Evolutionary conservation across 2,113 vertebrate genomes (phyloP).

Genomic region (Ceratotherium simum): DNA sequence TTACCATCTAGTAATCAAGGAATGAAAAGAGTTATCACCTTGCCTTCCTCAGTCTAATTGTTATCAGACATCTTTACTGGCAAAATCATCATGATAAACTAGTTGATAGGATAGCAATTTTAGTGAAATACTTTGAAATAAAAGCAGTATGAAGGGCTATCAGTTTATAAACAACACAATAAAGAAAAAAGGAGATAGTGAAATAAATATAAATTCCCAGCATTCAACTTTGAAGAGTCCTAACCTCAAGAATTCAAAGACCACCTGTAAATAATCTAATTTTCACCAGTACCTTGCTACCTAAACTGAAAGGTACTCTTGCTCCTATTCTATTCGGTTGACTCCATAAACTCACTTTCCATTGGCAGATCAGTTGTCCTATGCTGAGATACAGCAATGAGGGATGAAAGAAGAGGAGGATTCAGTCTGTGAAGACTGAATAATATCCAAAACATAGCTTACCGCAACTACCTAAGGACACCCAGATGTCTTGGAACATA

Average conservation of each 20-base stretch:
- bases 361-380: background rate
- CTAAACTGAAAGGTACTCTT: background rate
- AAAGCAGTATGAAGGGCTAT: background rate
- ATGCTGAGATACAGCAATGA: background rate
- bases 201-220: background rate
- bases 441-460: background rate
- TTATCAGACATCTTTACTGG: background rate
- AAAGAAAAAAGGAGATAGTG: background rate
- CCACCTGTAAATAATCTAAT: background rate
- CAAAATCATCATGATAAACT: background rate
- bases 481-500: background rate
- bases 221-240: background rate
- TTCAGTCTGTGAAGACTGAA: background rate
- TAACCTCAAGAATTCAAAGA: background rate
- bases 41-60: background rate
- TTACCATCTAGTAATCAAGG: background rate
- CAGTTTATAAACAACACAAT: background rate
- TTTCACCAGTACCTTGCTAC: background rate
- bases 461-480: background rate
- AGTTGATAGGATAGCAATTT: background rate
- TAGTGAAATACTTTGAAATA: slow-evolving; percentile 1
- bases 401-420: background rate
- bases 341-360: background rate
- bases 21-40: background rate
- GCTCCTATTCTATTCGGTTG: background rate